Evolutionary conservation across 2,797 vertebrate species (phyloP).

Genomic region (Neoniphon sammara): DNA sequence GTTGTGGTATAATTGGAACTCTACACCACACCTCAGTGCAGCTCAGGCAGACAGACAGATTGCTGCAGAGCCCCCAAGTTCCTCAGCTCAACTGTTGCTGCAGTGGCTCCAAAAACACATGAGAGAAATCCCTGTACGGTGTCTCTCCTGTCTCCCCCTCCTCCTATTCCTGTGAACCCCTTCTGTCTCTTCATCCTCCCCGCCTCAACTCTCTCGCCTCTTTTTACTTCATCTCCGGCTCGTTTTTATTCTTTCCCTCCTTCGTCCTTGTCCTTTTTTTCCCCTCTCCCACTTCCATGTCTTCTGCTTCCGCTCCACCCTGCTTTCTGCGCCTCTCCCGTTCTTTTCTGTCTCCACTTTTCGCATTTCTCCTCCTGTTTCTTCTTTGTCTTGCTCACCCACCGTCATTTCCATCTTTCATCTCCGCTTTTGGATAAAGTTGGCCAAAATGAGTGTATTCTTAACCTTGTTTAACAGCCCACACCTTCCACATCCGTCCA

Average conservation of each 20-base stretch:
- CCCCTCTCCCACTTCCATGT: no score
- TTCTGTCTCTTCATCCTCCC: not conserved
- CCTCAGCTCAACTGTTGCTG: conserved; percentile 72
- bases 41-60: conserved; percentile 62
- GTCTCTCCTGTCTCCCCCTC: not conserved
- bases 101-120: conserved; percentile 47
- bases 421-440: no score
- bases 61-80: conserved; percentile 68
- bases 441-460: no score
- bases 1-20: conserved; percentile 57
- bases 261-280: not conserved
- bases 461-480: no score
- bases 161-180: not conserved
- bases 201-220: not conserved
- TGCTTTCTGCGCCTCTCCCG: no score
- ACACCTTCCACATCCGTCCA: not conserved
- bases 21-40: conserved; percentile 73
- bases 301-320: no score
- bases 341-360: no score
- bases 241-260: no score
- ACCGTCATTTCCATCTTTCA: no score
- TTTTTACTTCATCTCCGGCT: not conserved
- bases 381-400: no score
- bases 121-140: conserved; percentile 10
- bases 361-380: no score